Percentiles rank a stretch among this genome's conserved stretches.
phyloP scores from a whole-genome alignment of 2,113 vertebrate species.

The Heptranchias perlo region DNA sequence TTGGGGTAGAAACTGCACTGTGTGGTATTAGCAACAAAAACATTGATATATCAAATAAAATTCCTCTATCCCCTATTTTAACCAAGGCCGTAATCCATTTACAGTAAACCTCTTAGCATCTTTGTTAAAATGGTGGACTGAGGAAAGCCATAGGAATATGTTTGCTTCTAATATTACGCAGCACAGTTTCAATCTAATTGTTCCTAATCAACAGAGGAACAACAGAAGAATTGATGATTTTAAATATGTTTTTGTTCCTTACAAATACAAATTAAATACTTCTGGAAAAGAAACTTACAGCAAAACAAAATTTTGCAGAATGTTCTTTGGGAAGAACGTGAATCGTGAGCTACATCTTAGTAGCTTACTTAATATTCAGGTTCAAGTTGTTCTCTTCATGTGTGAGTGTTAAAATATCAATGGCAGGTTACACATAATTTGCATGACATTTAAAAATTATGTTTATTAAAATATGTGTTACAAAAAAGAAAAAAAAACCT shows the following conservation, averaged over 20 bases:
- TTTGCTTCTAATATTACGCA: background rate
- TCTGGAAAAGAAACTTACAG: background rate
- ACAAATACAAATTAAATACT: background rate
- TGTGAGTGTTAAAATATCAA: constrained; percentile 2
- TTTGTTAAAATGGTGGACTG: background rate
- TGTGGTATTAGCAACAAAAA: background rate
- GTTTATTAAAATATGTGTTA: background rate
- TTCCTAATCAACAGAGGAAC: background rate
- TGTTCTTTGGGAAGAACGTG: background rate
- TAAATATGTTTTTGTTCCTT: background rate
- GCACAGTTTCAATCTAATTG: background rate
- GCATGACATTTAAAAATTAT: background rate
- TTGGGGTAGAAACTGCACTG: background rate
- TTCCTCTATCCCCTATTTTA: background rate
- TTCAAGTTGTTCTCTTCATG: background rate
- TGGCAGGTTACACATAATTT: constrained; percentile 5
- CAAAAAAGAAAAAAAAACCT: background rate
- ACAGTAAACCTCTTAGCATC: background rate
- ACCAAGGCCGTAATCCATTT: background rate
- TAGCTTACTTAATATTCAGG: constrained; percentile 5
- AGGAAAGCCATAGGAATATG: background rate
- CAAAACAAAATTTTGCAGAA: background rate
- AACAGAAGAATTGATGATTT: background rate
- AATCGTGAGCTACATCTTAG: background rate
- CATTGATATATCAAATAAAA: background rate